phyloP scores from a whole-genome alignment of 2,797 vertebrate species.

The Phataginus tricuspis region DNA sequence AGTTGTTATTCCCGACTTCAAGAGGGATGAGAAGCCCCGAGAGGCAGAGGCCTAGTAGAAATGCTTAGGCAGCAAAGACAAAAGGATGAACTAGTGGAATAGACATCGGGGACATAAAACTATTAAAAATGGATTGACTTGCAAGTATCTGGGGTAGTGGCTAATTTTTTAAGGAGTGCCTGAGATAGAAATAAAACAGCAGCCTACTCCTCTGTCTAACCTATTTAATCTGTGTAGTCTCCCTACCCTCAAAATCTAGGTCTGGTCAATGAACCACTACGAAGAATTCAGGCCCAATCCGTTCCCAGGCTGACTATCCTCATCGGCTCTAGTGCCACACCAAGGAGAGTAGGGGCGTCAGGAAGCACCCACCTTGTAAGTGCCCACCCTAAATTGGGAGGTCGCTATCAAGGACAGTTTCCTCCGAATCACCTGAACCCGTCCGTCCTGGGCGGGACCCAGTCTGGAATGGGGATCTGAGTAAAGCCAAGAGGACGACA shows the following conservation, averaged over 20 bases:
- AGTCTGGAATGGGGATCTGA: background rate
- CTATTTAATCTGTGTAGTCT: background rate
- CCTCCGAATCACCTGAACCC: too few relatives aligned
- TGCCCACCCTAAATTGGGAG: background rate
- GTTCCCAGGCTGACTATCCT: background rate
- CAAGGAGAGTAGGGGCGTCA: background rate
- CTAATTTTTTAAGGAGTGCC: background rate
- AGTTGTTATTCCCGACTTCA: background rate
- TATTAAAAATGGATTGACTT: background rate
- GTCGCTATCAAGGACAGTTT: background rate
- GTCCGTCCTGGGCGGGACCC: too few relatives aligned
- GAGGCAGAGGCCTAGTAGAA: background rate
- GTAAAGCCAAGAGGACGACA: background rate
- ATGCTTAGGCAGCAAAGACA: background rate
- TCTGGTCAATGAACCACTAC: background rate
- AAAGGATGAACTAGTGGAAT: background rate
- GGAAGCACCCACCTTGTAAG: background rate
- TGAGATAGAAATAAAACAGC: background rate
- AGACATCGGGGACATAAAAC: background rate
- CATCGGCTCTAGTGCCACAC: background rate
- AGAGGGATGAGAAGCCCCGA: background rate
- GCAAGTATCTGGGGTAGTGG: background rate
- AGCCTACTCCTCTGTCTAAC: background rate
- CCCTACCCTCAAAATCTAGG: too few relatives aligned
- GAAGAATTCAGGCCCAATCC: background rate